Conservation (phyloP, 30 jellyfish, hydroid and myxozoan genomes). For the Aurelia sp. region DNA sequence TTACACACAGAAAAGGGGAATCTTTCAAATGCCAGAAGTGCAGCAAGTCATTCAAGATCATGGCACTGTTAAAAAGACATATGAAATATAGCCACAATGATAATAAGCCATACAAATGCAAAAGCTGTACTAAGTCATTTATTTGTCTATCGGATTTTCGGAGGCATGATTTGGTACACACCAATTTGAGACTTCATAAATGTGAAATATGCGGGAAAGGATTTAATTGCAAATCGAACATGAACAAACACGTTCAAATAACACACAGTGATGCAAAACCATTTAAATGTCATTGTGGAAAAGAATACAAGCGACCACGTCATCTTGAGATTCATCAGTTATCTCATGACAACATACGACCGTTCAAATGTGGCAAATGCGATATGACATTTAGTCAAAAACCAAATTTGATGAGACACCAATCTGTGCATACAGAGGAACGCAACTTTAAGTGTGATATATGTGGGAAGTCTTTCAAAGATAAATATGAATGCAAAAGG, state of each 20-base stretch:
- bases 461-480: not conserved
- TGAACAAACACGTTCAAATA: not conserved
- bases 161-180: not conserved
- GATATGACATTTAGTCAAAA: not conserved
- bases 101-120: not conserved
- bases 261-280: not conserved
- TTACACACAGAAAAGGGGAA: not conserved
- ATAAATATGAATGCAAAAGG: not conserved
- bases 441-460: not conserved
- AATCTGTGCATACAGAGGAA: not conserved
- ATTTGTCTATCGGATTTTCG: not conserved
- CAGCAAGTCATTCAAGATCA: not conserved
- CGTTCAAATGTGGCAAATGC: not conserved
- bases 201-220: not conserved
- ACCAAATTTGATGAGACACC: not conserved
- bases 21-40: not conserved
- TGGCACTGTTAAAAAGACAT: not conserved
- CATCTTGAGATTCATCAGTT: not conserved
- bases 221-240: not conserved
- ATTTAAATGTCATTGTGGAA: constrained; percentile 1
- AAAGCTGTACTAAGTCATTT: not conserved
- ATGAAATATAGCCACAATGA: not conserved
- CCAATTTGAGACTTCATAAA: not conserved
- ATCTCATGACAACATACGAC: not conserved
- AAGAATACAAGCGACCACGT: not conserved